Evolutionary conservation across 2,113 vertebrate species (phyloP).

Genomic region (Callospermophilus lateralis): DNA sequence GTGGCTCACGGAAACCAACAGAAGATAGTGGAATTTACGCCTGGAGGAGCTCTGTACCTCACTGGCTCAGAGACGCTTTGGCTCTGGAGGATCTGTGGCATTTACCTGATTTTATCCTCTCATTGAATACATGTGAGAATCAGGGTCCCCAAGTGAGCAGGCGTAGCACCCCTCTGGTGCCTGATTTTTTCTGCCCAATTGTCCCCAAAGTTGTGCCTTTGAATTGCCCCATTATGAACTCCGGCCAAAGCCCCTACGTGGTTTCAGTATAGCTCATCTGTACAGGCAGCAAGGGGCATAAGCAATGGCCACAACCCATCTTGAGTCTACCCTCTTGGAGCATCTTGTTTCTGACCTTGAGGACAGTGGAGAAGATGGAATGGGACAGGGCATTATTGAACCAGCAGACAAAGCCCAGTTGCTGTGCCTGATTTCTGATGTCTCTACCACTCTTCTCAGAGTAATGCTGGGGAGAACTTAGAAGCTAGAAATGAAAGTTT

Average conservation of each 20-base stretch:
- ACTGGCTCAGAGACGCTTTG: background rate
- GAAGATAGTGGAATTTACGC: background rate
- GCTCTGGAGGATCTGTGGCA: background rate
- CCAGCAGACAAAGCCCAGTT: background rate
- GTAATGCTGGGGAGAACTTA: conserved; percentile 2
- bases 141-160: background rate
- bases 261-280: background rate
- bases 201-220: background rate
- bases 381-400: background rate
- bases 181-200: background rate
- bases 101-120: background rate
- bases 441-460: background rate
- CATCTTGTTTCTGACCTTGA: background rate
- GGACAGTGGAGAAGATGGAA: background rate
- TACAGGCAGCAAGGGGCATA: background rate
- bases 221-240: fast-evolving
- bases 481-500: background rate
- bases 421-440: background rate
- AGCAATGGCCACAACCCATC: too few relatives aligned
- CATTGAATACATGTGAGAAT: background rate
- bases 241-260: background rate
- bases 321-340: fast-evolving
- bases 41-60: background rate
- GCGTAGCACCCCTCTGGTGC: fast-evolving
- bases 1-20: background rate